These are phyloP conservation scores for Phoxinus phoxinus DNA, from an alignment of 2,113 vertebrate genomes.

Conservation along the genomic window DNA sequence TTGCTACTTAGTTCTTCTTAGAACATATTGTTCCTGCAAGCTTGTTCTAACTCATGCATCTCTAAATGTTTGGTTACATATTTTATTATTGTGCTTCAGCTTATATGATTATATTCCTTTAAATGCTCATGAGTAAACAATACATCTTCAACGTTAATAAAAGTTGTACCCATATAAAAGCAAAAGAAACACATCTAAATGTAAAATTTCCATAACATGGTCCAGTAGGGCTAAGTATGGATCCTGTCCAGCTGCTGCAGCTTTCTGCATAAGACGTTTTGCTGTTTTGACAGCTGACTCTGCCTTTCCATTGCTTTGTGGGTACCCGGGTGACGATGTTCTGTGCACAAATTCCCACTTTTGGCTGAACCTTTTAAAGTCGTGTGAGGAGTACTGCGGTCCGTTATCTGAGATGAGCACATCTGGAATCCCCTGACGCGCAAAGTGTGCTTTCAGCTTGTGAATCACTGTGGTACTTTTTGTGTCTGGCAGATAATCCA, in stretches of 20 bases:
- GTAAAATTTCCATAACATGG: no score
- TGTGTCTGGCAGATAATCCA: conserved; percentile 44
- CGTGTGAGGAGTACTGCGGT: conserved; percentile 25
- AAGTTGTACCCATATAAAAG: no score
- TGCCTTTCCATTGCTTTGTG: conserved; percentile 27
- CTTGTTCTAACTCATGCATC: no score
- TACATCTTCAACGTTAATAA: no score
- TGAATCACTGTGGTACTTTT: conserved; percentile 49
- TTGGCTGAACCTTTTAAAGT: conserved; percentile 23
- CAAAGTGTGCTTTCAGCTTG: conserved; percentile 51
- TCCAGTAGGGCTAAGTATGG: conserved; percentile 27
- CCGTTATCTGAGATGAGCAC: conserved; percentile 40
- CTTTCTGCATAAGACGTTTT: conserved; percentile 31
- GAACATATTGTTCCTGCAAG: no score
- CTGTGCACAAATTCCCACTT: conserved; percentile 43
- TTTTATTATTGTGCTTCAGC: no score
- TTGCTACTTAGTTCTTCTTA: no score
- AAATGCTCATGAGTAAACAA: no score
- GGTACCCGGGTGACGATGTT: conserved; percentile 39
- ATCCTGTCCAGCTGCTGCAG: conserved; percentile 21
- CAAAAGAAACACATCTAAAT: no score
- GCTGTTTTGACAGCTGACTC: conserved; percentile 40
- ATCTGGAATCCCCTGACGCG: conserved; percentile 33
- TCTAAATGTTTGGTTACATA: no score
- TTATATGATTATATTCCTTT: no score